These are phyloP conservation scores for Tortricodes alternella DNA, from an alignment of 2,888 invertebrate species.

Conservation along the genomic window DNA sequence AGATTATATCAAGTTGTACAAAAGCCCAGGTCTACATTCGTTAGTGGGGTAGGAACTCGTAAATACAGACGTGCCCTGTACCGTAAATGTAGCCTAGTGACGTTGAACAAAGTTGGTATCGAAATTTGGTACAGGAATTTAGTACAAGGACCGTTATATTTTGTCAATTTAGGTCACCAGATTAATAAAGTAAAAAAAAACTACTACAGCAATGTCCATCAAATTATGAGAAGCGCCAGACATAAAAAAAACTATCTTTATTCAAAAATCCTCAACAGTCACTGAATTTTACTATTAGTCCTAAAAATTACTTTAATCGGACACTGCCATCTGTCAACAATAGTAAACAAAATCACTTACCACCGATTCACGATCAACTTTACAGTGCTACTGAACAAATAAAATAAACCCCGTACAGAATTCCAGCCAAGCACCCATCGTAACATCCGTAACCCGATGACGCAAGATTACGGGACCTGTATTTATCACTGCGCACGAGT, in stretches of 20 bases:
- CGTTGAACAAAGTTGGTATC: slow-evolving; percentile 24
- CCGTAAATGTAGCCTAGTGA: slow-evolving; percentile 56
- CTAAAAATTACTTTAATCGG: no score
- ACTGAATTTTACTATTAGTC: no score
- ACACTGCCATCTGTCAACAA: no score
- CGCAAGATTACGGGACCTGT: slow-evolving; percentile 67
- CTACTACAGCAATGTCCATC: no score
- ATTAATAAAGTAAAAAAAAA: no score
- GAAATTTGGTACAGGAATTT: neutral
- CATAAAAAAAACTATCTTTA: no score
- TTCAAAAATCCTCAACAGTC: no score
- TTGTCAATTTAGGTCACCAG: no score
- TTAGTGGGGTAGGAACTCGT: slow-evolving; percentile 45
- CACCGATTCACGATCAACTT: neutral
- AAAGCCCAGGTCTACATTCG: neutral
- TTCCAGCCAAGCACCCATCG: slow-evolving; percentile 25
- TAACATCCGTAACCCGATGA: slow-evolving; percentile 49
- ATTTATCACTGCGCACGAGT: slow-evolving; percentile 63
- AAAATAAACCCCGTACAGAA: slow-evolving; percentile 1
- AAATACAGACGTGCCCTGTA: slow-evolving; percentile 56
- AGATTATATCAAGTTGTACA: neutral
- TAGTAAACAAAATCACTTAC: neutral
- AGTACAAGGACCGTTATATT: neutral
- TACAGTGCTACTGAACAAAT: neutral
- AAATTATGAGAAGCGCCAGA: no score